Percentiles rank a stretch among this genome's conserved stretches.
Evolutionary conservation across 2,888 invertebrate genomes (phyloP).

Genomic region (Zygogramma bicolorata): DNA sequence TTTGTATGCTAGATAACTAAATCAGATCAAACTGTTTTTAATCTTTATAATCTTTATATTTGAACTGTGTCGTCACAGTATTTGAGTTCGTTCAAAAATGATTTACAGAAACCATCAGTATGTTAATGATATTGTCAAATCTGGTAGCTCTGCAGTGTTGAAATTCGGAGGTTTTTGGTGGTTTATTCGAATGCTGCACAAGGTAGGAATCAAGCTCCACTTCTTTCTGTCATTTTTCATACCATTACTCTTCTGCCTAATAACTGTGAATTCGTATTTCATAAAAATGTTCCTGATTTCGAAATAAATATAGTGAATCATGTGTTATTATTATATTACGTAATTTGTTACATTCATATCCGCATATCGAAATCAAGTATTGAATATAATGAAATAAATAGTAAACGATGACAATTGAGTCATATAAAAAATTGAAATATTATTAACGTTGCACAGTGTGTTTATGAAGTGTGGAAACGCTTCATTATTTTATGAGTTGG

Average conservation of each 20-base stretch:
- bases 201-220: neutral
- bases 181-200: neutral
- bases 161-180: neutral
- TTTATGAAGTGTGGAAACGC: too few species aligned
- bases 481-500: too few species aligned
- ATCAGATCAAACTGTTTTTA: neutral
- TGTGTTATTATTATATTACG: neutral
- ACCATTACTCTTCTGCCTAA: neutral
- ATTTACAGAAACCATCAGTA: neutral
- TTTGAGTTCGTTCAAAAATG: neutral
- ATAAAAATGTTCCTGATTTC: neutral
- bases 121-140: neutral
- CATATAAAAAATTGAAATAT: too few species aligned
- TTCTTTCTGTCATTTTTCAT: neutral
- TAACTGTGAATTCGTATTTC: neutral
- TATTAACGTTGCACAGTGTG: too few species aligned
- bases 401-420: too few species aligned
- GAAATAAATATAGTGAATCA: neutral
- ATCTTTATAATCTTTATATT: constrained; percentile 1
- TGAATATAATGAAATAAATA: too few species aligned
- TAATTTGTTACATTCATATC: neutral
- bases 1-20: neutral
- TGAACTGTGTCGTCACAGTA: neutral
- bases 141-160: neutral
- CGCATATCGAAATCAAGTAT: too few species aligned